Conservation (phyloP, 64 coral and sea anemone genomes). For the Porites lutea region DNA sequence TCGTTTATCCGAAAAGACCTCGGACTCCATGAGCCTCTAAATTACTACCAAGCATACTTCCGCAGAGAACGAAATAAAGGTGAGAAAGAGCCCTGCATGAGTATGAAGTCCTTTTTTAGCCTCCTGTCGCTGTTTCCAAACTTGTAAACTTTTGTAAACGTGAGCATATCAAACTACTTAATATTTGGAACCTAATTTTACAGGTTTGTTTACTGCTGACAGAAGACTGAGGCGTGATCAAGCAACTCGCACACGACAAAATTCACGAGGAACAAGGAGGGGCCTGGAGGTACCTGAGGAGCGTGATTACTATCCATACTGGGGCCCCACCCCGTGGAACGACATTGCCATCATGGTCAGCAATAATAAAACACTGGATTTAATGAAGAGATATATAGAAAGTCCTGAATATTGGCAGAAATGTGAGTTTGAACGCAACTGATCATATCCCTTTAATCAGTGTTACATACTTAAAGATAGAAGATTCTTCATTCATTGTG, state of each 20-base stretch:
- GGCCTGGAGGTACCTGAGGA: conserved; percentile 70
- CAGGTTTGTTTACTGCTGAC: conserved; percentile 19
- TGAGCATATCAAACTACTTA: neutral
- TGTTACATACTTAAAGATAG: too few relatives aligned
- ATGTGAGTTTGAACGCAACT: neutral
- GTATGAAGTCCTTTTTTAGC: too few relatives aligned
- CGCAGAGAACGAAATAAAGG: conserved; percentile 52
- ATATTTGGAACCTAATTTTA: neutral
- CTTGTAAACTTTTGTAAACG: too few relatives aligned
- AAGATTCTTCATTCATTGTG: too few relatives aligned
- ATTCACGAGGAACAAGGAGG: conserved; percentile 43
- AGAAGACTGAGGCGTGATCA: conserved; percentile 37
- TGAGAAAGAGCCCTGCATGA: neutral
- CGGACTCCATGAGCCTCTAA: conserved; percentile 30
- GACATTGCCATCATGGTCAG: conserved; percentile 20
- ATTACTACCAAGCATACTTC: conserved; percentile 21
- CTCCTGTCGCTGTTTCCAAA: too few relatives aligned
- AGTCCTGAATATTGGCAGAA: neutral
- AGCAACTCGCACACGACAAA: conserved; percentile 69
- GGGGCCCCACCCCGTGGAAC: conserved; percentile 72
- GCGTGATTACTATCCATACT: conserved; percentile 72
- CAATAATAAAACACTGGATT: neutral
- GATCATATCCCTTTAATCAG: too few relatives aligned
- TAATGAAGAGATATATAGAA: conserved; percentile 19
- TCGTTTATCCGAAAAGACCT: neutral